phyloP scores from a whole-genome alignment of 2,888 invertebrate genomes.

The Phalera bucephala region DNA sequence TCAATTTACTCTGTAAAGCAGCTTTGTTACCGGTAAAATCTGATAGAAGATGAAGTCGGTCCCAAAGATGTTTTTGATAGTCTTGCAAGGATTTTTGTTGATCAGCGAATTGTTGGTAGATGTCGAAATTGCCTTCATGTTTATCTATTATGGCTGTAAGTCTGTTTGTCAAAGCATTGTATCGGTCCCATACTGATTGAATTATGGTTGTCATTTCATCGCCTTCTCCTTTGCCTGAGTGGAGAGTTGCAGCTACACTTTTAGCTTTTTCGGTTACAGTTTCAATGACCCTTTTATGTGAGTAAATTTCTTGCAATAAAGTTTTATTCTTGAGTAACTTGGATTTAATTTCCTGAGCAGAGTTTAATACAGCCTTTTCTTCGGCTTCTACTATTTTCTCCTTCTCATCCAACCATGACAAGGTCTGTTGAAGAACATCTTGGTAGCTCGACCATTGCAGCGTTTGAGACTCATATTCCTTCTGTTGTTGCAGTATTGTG shows the following conservation, averaged over 20 bases:
- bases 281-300: slow-evolving; percentile 95
- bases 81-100: slow-evolving; percentile 94
- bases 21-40: slow-evolving; percentile 95
- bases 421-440: slow-evolving; percentile 91
- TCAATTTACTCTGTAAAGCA: slow-evolving; percentile 90
- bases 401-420: slow-evolving; percentile 93
- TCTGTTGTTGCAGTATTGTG: slow-evolving; percentile 92
- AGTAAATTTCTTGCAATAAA: slow-evolving; percentile 93
- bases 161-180: slow-evolving; percentile 87
- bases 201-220: slow-evolving; percentile 87
- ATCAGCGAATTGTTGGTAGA: slow-evolving; percentile 93
- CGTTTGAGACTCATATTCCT: slow-evolving; percentile 91
- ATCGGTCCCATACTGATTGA: slow-evolving; percentile 88
- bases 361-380: slow-evolving; percentile 87
- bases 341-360: slow-evolving; percentile 92
- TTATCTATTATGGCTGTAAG: slow-evolving; percentile 87
- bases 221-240: slow-evolving; percentile 79
- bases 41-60: slow-evolving; percentile 90
- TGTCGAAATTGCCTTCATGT: slow-evolving; percentile 89
- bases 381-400: slow-evolving; percentile 90
- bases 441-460: slow-evolving; percentile 93
- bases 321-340: slow-evolving; percentile 94
- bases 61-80: slow-evolving; percentile 95
- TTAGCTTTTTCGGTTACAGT: slow-evolving; percentile 94
- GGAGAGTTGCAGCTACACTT: slow-evolving; percentile 83